Base-by-base conservation (phyloP, 2,113 vertebrate species). In the Eudyptes chrysolophus region DNA sequence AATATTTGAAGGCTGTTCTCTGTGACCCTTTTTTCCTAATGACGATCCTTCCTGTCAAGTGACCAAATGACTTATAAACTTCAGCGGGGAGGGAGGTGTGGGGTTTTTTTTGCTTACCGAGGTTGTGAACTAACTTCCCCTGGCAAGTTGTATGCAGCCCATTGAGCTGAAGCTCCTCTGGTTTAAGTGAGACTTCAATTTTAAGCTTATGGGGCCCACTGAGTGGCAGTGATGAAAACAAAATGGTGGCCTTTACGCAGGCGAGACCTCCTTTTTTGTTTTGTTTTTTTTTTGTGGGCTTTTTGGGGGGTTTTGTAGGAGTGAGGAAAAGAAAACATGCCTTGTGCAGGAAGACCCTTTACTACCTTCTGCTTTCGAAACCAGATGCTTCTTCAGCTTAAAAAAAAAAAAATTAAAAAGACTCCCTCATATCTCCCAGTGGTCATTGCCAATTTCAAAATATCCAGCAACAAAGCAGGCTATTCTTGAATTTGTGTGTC, bases 351-450 rank as follows among this genome's bases (percentile, higher is more conserved):
- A 94, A 92, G 44, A 90, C 89, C 29, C 46, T 71, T 84, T 76
- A 21, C n/a, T 87, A 44, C 46, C 54, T 80, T 88, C 62, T 86
- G 49, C 57, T 92, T 94, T 95, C 78, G 62, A 92, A 95, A 82
- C 10, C 69, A 91, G 76, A 64, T 87, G 74, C 64, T 89, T 30
- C 52, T 95, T 93, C 57, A 87, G 36, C 52, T 72, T 84, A 36
- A 79, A 78, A 44, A 54, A 36, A 36, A 44, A 29, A 87, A 32
- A 11, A n/a, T 15, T 10, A 27, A 71, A 64, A 36, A 16, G 24
- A 44, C 20, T 89, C 18, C 36, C 21, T 65, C 5, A 1, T 79
- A 54, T 64, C 27, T 92, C 26, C 24, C 79, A 38, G 54, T 36
- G 40, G 34, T 65, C 62, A 49, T 20, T 92, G 80, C 60, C 66